Conservation (phyloP, 2,888 invertebrate species). For the Dascillus cervinus region DNA sequence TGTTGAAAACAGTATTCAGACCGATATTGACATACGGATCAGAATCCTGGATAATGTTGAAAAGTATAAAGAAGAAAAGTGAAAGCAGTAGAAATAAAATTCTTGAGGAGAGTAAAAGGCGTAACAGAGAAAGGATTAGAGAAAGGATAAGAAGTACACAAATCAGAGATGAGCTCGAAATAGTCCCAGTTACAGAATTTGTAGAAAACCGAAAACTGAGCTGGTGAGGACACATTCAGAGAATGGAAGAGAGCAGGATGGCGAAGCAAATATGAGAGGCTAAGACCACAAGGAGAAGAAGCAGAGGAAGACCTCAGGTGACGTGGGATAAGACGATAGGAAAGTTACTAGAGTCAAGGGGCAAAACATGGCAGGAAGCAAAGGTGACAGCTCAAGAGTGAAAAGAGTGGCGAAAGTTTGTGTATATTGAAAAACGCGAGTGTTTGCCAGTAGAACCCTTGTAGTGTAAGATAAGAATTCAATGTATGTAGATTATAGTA, state of each 20-base stretch:
- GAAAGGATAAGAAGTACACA: not conserved
- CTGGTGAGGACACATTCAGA: not conserved
- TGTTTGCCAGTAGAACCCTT: no score
- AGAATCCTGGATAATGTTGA: slow-evolving; percentile 4
- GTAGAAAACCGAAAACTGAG: not conserved
- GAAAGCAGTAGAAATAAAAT: slow-evolving; percentile 5
- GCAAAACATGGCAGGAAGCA: not conserved
- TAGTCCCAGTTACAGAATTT: not conserved
- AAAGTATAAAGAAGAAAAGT: slow-evolving; percentile 3
- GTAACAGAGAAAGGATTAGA: not conserved
- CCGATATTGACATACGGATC: slow-evolving; percentile 1
- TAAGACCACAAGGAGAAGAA: not conserved
- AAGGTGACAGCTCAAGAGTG: not conserved
- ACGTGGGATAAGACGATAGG: not conserved
- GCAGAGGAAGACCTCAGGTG: not conserved
- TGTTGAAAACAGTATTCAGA: no score
- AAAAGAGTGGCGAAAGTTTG: not conserved
- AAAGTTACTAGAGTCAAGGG: not conserved
- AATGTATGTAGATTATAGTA: no score
- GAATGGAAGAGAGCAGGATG: not conserved
- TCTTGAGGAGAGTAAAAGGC: slow-evolving; percentile 2
- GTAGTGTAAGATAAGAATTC: no score
- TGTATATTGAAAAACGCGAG: no score
- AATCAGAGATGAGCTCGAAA: not conserved
- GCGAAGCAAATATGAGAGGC: not conserved